Percentiles rank a stretch among this genome's conserved stretches.
Conservation (phyloP, 2,888 invertebrate species). For the Drosophila lutescens region DNA sequence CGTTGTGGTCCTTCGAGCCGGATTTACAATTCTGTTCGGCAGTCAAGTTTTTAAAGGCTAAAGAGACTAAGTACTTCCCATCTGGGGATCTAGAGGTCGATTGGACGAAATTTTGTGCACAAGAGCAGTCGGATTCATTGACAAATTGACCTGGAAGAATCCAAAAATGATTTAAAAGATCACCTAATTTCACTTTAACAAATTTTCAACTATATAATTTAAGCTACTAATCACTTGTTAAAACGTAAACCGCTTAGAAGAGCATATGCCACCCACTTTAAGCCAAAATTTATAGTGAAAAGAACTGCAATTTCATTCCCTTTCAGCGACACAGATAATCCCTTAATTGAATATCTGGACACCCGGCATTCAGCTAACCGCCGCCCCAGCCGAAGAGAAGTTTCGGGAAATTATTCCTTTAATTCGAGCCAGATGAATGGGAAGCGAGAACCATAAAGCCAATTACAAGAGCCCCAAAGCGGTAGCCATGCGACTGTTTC, state of each 20-base stretch:
- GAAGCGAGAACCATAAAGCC: conserved; percentile 40
- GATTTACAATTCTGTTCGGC: too few relatives aligned
- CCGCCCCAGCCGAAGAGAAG: conserved; percentile 6
- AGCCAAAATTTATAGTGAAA: conserved; percentile 10
- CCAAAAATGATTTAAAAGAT: too few relatives aligned
- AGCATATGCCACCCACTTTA: neutral
- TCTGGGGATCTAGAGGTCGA: too few relatives aligned
- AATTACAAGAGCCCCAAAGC: conserved; percentile 49
- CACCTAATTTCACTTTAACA: neutral
- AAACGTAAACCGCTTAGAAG: conserved; percentile 12
- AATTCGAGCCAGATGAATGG: conserved; percentile 46
- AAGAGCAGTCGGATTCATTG: too few relatives aligned
- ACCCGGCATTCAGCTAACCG: conserved; percentile 9
- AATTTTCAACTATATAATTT: neutral
- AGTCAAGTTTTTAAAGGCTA: too few relatives aligned
- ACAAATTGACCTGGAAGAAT: too few relatives aligned
- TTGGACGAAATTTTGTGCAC: too few relatives aligned
- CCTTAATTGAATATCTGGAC: conserved; percentile 41
- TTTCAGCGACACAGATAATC: conserved; percentile 32
- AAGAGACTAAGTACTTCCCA: too few relatives aligned
- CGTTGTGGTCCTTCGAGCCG: too few relatives aligned
- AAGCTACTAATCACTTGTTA: conserved; percentile 7
- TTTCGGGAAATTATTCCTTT: conserved; percentile 47
- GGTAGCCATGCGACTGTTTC: conserved; percentile 70
- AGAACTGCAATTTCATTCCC: conserved; percentile 4